Base-by-base conservation (phyloP, 1,140 invertebrate genomes). In the Microplitis mediator region DNA sequence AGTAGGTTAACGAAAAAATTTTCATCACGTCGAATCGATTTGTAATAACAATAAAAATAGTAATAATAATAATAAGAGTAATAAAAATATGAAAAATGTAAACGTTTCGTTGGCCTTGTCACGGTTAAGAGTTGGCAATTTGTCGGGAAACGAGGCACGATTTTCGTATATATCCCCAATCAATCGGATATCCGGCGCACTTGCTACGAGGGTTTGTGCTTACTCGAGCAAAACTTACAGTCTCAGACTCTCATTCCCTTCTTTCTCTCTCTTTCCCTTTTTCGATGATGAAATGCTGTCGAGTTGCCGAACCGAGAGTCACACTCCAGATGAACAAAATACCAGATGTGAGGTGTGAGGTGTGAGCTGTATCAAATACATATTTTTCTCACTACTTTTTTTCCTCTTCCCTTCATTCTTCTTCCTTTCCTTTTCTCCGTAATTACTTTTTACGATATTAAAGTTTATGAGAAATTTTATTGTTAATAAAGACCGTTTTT, bases 141-240 rank as follows among this genome's bases (percentile, higher is more conserved):
- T 71, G 61, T 65, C 51, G 69, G 69, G 58, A 71, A 71, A 71
- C 61, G 69, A 64, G 62, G 45, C 34, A 71, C 61, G 51, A 71
- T 71, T 45, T 71, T 71, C 62, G 50, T 71, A 65, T 65, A 71
- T 71, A 45, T 23, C 62, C 50, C 69, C 69, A 64, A 71, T 71
- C 69, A 71, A 71, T 71, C 69, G 69, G 69, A 71, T 64, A 71
- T 71, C 69, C 69, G 69, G 69, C 23, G 50, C 62, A 71, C 69
- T 71, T 71, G 69, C 52, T 9, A 58, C 60, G 60, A 52, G 60
- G n/a, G 62, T 71, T 56, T 71, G 50, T 64, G 45, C 62, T 71
- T 64, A 64, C 61, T 62, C 61, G 39, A 65, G 69, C 61, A 45
- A 64, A 65, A 71, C 50, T 65, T 35, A 39, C 65, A 39, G 6